Evolutionary conservation across 2,888 invertebrate genomes (phyloP).

Genomic region (Drosophila peninsularis): DNA sequence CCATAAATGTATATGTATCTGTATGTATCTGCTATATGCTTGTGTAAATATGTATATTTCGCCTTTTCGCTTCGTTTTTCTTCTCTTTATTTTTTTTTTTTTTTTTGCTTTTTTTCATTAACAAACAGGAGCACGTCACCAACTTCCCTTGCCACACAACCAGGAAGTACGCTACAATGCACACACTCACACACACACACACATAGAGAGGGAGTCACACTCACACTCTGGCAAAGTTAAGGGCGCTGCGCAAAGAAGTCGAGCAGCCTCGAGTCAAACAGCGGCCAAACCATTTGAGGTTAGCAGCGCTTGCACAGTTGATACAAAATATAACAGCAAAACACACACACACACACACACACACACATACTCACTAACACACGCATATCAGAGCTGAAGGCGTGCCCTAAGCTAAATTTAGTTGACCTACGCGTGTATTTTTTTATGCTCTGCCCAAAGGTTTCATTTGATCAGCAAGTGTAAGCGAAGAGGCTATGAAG

Average conservation of each 20-base stretch:
- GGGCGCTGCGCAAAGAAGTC: constrained; percentile 23
- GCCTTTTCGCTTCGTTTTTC: constrained; percentile 4
- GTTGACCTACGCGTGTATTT: constrained; percentile 47
- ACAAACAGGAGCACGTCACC: constrained; percentile 54
- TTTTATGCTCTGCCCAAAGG: neutral
- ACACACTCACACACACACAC: constrained; percentile 53
- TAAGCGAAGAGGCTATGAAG: neutral
- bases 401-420: constrained; percentile 27
- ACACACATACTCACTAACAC: neutral
- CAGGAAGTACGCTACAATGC: constrained; percentile 73
- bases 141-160: constrained; percentile 47
- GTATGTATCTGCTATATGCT: neutral
- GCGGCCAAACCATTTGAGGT: constrained; percentile 46
- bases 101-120: constrained; percentile 53
- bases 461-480: neutral
- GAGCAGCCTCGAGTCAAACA: constrained; percentile 36
- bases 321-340: constrained; percentile 6
- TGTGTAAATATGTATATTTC: constrained; percentile 10
- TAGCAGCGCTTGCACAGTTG: constrained; percentile 35
- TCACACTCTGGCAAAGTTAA: constrained; percentile 34
- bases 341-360: neutral
- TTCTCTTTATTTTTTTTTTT: constrained; percentile 47
- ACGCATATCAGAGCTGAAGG: constrained; percentile 20
- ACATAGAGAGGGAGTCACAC: constrained; percentile 34
- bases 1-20: constrained; percentile 29